Evolutionary conservation across 2,113 vertebrate genomes (phyloP), one percentile per base, ranked within the genome.

Genomic region (Telmatochromis sp.): DNA sequence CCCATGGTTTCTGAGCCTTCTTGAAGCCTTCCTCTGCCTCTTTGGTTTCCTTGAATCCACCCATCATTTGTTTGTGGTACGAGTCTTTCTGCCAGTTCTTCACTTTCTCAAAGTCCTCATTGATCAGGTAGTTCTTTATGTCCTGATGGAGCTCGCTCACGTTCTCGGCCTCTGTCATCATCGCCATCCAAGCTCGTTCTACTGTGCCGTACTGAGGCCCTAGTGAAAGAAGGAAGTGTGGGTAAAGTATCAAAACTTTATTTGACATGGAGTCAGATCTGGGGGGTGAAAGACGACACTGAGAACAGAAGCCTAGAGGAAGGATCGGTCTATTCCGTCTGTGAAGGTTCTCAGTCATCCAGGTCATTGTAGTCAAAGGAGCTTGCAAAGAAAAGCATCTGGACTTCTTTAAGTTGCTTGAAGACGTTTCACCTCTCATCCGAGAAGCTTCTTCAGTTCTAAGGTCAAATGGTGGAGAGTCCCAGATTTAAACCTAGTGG

Each of bases 41-140:
- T 94, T 98, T 99, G 94, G 98, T 97, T 94, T 99, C 98, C 94
- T 98, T 99, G 96, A 99, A 99, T 91, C 98, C 97, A 5, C 98
- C 98, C 96, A 99, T 99, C 96, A 99, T 99, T 96, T 99, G 98
- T 89, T 99, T 99, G 97, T 99, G 98, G 95, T 98, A 99, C 21
- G 97, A 96, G 0, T 99, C 98, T 91, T 99, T 99, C 96, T 99
- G 98, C 98, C 98, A 99, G 96, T 98, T 99, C 97, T 98, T 98
- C 92, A 99, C 97, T 93, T 99, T 99, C 95, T 99, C 98, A 1
- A 99, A 97, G 95, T 98, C 98, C 0, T 97, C 97, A 0, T 96
- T 98, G 81, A 98, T 93, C 91, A 99, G 95, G 82, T 83, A 95
- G 95, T 98, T 98, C 95, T 97, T 99, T 94, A 98, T 94, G 1